Conservation (phyloP, 2,113 vertebrate genomes). For the Tachysurus fulvidraco region DNA sequence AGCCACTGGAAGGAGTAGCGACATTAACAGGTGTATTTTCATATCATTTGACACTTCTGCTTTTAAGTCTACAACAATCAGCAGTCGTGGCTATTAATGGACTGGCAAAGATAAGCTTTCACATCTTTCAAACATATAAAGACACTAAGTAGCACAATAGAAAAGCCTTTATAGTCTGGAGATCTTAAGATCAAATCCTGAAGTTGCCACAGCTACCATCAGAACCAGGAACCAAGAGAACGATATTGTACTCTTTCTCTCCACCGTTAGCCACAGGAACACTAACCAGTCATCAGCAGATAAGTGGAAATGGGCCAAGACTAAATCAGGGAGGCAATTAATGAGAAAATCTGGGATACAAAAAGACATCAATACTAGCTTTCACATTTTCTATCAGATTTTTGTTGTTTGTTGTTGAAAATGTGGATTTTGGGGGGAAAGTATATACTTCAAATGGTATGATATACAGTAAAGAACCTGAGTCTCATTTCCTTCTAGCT, state of each 20-base stretch:
- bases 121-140: background rate
- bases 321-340: background rate
- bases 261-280: background rate
- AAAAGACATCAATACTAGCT: background rate
- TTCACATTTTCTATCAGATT: background rate
- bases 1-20: conserved; percentile 8
- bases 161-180: background rate
- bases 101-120: background rate
- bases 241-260: background rate
- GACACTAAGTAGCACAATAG: background rate
- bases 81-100: background rate
- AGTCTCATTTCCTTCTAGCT: background rate
- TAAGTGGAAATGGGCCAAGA: background rate
- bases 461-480: background rate
- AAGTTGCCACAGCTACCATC: background rate
- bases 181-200: background rate
- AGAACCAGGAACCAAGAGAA: background rate
- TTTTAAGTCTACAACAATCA: background rate
- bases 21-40: conserved; percentile 50
- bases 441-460: background rate
- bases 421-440: background rate
- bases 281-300: background rate
- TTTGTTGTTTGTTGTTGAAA: background rate
- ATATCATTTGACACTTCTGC: background rate
- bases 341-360: background rate